Evolutionary conservation across 2,113 vertebrate species (phyloP).

Genomic region (Paratilapia polleni): DNA sequence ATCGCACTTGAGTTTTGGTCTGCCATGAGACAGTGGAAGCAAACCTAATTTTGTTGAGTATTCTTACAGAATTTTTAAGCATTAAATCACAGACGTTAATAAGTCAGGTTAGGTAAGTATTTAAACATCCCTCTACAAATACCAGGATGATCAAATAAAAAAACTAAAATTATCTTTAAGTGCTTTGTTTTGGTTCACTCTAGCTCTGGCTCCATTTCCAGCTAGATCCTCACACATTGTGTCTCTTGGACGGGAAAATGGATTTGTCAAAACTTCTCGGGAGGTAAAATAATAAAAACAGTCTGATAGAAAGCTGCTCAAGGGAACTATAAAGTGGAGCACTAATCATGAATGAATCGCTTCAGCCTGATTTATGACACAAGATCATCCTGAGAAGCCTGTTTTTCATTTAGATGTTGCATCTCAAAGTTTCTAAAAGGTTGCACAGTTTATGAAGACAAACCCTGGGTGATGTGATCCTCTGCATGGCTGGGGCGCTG

Average conservation of each 20-base stretch:
- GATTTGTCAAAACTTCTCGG: background rate
- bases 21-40: background rate
- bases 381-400: background rate
- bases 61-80: background rate
- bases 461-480: background rate
- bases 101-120: background rate
- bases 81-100: background rate
- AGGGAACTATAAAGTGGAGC: background rate
- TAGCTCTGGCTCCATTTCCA: slow-evolving; percentile 14
- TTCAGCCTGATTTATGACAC: background rate
- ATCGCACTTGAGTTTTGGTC: background rate
- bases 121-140: background rate
- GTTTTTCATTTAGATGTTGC: background rate
- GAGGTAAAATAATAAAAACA: background rate
- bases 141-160: background rate
- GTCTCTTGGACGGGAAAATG: background rate
- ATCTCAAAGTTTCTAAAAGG: background rate
- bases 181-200: slow-evolving; percentile 17
- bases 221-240: slow-evolving; percentile 22
- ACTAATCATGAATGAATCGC: background rate
- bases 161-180: background rate
- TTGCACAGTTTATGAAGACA: background rate
- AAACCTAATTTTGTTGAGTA: background rate
- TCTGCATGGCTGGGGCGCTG: background rate
- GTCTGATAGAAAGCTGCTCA: background rate